Conservation (phyloP, 2,113 vertebrate genomes). For the Nycticebus coucang region DNA sequence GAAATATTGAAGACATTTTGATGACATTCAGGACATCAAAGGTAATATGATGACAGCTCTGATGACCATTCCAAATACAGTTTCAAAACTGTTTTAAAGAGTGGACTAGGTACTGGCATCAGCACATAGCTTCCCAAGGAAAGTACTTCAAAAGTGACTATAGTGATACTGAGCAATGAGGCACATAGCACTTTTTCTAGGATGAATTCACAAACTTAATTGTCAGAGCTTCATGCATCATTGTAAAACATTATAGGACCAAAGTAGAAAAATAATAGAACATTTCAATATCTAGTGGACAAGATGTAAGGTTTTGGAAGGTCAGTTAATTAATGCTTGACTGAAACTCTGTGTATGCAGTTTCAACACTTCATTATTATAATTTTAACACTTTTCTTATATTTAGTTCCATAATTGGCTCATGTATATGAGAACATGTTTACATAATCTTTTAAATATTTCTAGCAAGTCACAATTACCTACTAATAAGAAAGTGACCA, state of each 20-base stretch:
- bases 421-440: conserved; percentile 51
- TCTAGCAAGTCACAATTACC: conserved; percentile 53
- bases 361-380: conserved; percentile 31
- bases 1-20: too few species aligned
- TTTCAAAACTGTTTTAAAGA: too few species aligned
- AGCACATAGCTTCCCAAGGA: too few species aligned
- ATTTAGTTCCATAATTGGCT: conserved; percentile 56
- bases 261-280: background rate
- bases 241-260: background rate
- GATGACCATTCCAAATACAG: too few species aligned
- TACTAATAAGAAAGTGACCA: conserved; percentile 45
- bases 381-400: conserved; percentile 44
- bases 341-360: background rate
- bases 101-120: too few species aligned
- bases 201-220: too few species aligned
- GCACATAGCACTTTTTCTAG: too few species aligned
- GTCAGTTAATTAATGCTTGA: background rate
- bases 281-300: background rate
- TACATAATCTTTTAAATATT: conserved; percentile 73
- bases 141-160: too few species aligned
- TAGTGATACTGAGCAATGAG: too few species aligned
- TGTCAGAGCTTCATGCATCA: too few species aligned
- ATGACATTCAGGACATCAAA: too few species aligned
- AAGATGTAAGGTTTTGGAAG: conserved; percentile 14
- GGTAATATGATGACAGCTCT: too few species aligned